Evolutionary conservation across 2,888 invertebrate species (phyloP).

Genomic region (Cosmia trapezina): DNA sequence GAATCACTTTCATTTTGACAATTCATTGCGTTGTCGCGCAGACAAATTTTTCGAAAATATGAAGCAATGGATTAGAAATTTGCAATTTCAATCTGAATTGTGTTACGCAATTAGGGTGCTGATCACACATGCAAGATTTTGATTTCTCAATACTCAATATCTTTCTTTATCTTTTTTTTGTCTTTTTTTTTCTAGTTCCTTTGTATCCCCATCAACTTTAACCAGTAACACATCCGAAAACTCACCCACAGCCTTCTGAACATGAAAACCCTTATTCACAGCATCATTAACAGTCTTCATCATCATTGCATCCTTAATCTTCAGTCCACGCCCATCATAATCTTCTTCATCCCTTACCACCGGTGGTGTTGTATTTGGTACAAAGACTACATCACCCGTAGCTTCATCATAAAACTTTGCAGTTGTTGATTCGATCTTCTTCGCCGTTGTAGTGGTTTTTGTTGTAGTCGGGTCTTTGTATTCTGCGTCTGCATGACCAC

Average conservation of each 20-base stretch:
- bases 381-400: slow-evolving; percentile 73
- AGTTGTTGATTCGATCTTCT: slow-evolving; percentile 19
- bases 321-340: slow-evolving; percentile 52
- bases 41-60: no score
- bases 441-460: neutral
- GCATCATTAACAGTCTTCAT: slow-evolving; percentile 67
- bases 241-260: slow-evolving; percentile 66
- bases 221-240: neutral
- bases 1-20: no score
- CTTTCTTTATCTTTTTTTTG: no score
- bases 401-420: slow-evolving; percentile 22
- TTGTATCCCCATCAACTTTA: no score
- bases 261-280: slow-evolving; percentile 55
- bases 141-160: no score
- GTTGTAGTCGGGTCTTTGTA: slow-evolving; percentile 12
- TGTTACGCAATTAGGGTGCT: no score
- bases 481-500: slow-evolving; percentile 72
- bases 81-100: no score
- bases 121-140: no score
- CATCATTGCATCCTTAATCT: slow-evolving; percentile 61
- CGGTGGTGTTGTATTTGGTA: slow-evolving; percentile 71
- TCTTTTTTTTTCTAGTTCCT: no score
- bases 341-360: slow-evolving; percentile 60
- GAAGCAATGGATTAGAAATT: no score
- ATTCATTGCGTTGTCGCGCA: no score